phyloP scores from a whole-genome alignment of 2,888 invertebrate genomes.

The Hyles lineata region DNA sequence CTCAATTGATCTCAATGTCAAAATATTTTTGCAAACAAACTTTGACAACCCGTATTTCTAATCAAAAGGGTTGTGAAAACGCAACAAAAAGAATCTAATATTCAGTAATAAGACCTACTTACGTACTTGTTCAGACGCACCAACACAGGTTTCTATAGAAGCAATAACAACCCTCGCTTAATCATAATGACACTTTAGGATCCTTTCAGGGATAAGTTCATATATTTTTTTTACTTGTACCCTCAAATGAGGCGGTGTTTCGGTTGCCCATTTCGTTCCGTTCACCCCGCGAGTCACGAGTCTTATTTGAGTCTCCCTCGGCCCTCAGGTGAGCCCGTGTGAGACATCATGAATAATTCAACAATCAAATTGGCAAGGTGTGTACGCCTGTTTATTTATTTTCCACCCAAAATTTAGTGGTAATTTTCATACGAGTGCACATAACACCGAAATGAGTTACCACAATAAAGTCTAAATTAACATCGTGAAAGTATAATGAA shows the following conservation, averaged over 20 bases:
- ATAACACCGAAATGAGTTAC: constrained; percentile 42
- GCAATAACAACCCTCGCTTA: constrained; percentile 43
- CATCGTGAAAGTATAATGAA: constrained; percentile 18
- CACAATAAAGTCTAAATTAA: constrained; percentile 45
- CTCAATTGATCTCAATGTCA: neutral
- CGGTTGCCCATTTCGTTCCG: constrained; percentile 74
- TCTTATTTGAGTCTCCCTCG: constrained; percentile 63
- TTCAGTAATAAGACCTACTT: constrained; percentile 16
- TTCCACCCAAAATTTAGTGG: constrained; percentile 68
- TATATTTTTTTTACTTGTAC: constrained; percentile 62
- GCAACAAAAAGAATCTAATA: constrained; percentile 12
- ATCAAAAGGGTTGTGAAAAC: constrained; percentile 16
- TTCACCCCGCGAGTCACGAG: constrained; percentile 61
- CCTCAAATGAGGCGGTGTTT: constrained; percentile 64
- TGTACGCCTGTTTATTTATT: constrained; percentile 79
- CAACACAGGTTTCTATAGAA: constrained; percentile 30
- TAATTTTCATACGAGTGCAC: constrained; percentile 63
- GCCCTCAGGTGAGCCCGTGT: constrained; percentile 65
- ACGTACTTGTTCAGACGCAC: constrained; percentile 2
- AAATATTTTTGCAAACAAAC: constrained; percentile 2
- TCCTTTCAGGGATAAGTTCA: constrained; percentile 56
- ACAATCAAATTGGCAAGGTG: constrained; percentile 81
- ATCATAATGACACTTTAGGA: constrained; percentile 55
- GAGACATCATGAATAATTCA: constrained; percentile 83
- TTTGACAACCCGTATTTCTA: constrained; percentile 2